Conservation (phyloP, 2,797 vertebrate genomes). For the Cetoscarus ocellatus region DNA sequence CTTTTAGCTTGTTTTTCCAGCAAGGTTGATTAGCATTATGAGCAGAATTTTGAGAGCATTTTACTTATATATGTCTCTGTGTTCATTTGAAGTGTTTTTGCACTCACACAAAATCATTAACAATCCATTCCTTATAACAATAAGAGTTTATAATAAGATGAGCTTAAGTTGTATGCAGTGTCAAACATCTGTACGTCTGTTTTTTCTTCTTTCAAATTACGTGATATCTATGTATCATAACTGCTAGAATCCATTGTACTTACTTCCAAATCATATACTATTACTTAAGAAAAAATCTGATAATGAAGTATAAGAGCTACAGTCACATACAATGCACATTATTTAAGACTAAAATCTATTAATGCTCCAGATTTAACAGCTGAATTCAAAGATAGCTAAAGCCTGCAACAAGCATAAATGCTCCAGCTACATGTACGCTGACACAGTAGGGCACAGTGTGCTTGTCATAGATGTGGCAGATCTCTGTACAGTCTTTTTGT, state of each 20-base stretch:
- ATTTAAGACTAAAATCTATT: slow-evolving; percentile 53
- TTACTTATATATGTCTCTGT: slow-evolving; percentile 36
- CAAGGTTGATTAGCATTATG: slow-evolving; percentile 29
- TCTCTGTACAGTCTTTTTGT: slow-evolving; percentile 60
- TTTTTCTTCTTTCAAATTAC: slow-evolving; percentile 49
- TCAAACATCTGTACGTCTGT: slow-evolving; percentile 44
- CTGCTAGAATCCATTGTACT: slow-evolving; percentile 70
- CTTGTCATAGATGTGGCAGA: slow-evolving; percentile 55
- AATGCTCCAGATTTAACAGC: slow-evolving; percentile 67
- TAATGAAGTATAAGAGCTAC: slow-evolving; percentile 49
- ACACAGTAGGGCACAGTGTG: slow-evolving; percentile 46
- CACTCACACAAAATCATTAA: slow-evolving; percentile 58
- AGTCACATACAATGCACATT: slow-evolving; percentile 61
- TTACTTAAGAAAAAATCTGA: slow-evolving; percentile 45
- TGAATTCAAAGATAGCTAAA: slow-evolving; percentile 68
- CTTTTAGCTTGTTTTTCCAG: slow-evolving; percentile 17
- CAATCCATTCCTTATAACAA: slow-evolving; percentile 67
- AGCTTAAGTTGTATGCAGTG: slow-evolving; percentile 33
- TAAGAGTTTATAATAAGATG: slow-evolving; percentile 37
- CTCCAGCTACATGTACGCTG: slow-evolving; percentile 49
- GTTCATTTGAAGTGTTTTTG: slow-evolving; percentile 59
- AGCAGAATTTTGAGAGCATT: slow-evolving; percentile 21
- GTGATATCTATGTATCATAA: slow-evolving; percentile 67
- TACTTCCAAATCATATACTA: slow-evolving; percentile 62
- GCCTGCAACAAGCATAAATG: slow-evolving; percentile 63